Evolutionary conservation across 2,888 invertebrate genomes (phyloP), one percentile per base, ranked within the genome.

Genomic region (Strigamia transsilvanica): DNA sequence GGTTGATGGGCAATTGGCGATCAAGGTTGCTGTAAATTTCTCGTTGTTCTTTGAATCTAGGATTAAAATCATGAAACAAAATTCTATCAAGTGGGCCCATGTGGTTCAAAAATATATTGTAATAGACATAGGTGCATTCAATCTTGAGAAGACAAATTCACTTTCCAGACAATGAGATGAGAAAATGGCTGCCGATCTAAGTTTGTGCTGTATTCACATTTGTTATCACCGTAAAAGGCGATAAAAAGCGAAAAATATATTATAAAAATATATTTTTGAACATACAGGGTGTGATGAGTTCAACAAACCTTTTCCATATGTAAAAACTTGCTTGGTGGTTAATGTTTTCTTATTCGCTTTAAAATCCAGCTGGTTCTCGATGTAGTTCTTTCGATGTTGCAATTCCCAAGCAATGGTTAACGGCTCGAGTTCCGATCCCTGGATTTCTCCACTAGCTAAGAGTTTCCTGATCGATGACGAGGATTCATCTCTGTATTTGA

Each of bases 301-400:
- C 1, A 15, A 18, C 56, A 56, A 9, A 56, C 56, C 56, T 56
- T 18, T 56, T 18, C n/a, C 56, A 56, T 56, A 56, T 18, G 56
- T 18, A 1, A 56, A 56, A 9, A 18, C 10, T 56, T 18, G 56
- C 10, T 56, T 56, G n/a, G 56, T 56, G 3, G 18, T 2, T 18
- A 56, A 18, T n/a, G 10, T 18, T 56, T 18, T 56, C 9, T 18
- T n/a, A 13, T 13, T 15, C 0, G n/a, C 56, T 18, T 18, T 56
- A 9, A 56, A 56, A 56, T 56, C 56, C n/a, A 56, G 6, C n/a
- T 56, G 85, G 78, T 86, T 86, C 82, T 87, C 86, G 21, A 85
- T 85, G 82, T 86, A 87, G 0, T 85, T 85, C 3, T 81, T 80
- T 34, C 85, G 85, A 12, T 81, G 83, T 77, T 86, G 85, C 15